Evolutionary conservation across 2,113 vertebrate species (phyloP).

Genomic region (Pelvicachromis taeniatus): DNA sequence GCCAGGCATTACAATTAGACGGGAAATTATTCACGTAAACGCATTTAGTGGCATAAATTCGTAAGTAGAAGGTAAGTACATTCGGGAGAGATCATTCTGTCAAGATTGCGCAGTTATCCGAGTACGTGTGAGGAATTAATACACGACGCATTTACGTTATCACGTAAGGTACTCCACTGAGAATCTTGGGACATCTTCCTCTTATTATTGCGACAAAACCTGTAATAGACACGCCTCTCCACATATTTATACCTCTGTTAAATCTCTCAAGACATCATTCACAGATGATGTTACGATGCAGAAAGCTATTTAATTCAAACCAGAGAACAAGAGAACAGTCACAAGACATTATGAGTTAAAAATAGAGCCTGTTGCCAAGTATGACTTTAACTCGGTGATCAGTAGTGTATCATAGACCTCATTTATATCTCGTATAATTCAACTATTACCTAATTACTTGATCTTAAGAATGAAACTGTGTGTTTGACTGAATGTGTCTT

Average conservation of each 20-base stretch:
- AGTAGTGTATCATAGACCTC: background rate
- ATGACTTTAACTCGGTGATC: background rate
- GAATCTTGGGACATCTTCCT: fast-evolving
- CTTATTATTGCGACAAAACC: background rate
- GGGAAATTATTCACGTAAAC: background rate
- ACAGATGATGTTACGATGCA: background rate
- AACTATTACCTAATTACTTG: background rate
- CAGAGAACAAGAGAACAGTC: fast-evolving
- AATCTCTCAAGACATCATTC: background rate
- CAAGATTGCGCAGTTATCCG: background rate
- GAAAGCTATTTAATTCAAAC: background rate
- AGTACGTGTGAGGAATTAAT: background rate
- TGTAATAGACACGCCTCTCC: background rate
- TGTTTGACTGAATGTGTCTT: background rate
- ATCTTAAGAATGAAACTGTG: background rate
- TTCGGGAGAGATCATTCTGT: background rate
- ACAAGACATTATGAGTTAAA: background rate
- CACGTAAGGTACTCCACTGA: background rate
- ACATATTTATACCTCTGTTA: background rate
- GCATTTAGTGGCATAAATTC: background rate
- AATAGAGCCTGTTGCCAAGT: background rate
- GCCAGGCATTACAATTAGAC: background rate
- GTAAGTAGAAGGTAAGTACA: background rate
- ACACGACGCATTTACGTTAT: background rate
- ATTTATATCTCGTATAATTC: background rate